Conservation (phyloP, 2,797 vertebrate species). For the Platalea minor region DNA sequence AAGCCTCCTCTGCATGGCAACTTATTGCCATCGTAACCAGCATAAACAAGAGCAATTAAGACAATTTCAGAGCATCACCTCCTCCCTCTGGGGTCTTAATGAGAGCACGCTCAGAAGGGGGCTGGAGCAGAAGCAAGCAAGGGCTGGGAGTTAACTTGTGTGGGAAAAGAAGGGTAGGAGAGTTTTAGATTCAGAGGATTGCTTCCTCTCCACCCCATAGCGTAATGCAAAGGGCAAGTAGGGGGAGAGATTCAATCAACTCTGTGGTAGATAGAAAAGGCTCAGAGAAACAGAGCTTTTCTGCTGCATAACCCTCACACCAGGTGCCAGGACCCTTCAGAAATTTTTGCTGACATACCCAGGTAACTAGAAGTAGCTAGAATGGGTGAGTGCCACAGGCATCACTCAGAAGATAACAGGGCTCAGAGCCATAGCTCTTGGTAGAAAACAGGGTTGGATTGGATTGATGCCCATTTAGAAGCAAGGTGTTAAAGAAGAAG, state of each 20-base stretch:
- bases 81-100: constrained; percentile 67
- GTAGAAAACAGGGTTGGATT: background rate
- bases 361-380: background rate
- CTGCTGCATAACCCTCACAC: background rate
- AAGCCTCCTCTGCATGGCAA: constrained; percentile 62
- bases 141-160: constrained; percentile 1
- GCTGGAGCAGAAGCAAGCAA: constrained; percentile 32
- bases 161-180: constrained; percentile 15
- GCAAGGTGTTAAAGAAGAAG: background rate
- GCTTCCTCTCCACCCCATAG: background rate
- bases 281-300: background rate
- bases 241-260: background rate
- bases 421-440: background rate
- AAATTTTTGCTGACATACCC: background rate
- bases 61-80: constrained; percentile 66
- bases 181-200: background rate
- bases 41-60: constrained; percentile 70
- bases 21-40: constrained; percentile 65
- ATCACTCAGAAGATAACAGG: background rate
- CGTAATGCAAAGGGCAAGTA: background rate
- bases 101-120: constrained; percentile 55
- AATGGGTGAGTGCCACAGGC: background rate
- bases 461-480: background rate
- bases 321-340: background rate
- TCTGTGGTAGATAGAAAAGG: background rate